Evolutionary conservation across 30 jellyfish, hydroid and myxozoan genomes (phyloP).

Genomic region (Catostylus mosaicus): DNA sequence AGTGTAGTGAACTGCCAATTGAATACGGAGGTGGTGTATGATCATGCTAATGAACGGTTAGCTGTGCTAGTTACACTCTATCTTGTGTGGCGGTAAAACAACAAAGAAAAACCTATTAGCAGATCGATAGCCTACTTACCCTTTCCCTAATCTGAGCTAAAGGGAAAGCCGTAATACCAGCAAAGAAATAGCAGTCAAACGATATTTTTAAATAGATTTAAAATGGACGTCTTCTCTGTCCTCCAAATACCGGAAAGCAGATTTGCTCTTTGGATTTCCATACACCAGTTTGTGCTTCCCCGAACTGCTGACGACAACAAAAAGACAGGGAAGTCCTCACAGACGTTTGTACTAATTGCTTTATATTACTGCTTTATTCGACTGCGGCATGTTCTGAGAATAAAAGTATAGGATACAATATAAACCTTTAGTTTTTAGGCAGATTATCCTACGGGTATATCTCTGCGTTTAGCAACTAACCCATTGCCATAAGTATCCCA

Average conservation of each 20-base stretch:
- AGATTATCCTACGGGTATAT: too few species aligned
- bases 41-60: neutral
- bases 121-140: constrained; percentile 11
- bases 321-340: too few species aligned
- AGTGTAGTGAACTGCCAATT: neutral
- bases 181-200: constrained; percentile 17
- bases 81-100: constrained; percentile 19
- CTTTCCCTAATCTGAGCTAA: neutral
- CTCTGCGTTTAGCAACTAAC: too few species aligned
- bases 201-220: constrained; percentile 9
- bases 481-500: too few species aligned
- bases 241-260: constrained; percentile 13
- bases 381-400: too few species aligned
- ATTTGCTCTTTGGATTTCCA: neutral
- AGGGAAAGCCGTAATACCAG: constrained; percentile 1
- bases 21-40: neutral
- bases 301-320: neutral
- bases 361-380: neutral
- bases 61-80: neutral
- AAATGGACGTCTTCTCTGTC: neutral
- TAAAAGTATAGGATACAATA: too few species aligned
- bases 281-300: constrained; percentile 2
- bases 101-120: constrained; percentile 36
- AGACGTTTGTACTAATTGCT: neutral
- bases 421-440: too few species aligned